phyloP scores from a whole-genome alignment of 2,113 vertebrate genomes.

The Peromyscus maniculatus region DNA sequence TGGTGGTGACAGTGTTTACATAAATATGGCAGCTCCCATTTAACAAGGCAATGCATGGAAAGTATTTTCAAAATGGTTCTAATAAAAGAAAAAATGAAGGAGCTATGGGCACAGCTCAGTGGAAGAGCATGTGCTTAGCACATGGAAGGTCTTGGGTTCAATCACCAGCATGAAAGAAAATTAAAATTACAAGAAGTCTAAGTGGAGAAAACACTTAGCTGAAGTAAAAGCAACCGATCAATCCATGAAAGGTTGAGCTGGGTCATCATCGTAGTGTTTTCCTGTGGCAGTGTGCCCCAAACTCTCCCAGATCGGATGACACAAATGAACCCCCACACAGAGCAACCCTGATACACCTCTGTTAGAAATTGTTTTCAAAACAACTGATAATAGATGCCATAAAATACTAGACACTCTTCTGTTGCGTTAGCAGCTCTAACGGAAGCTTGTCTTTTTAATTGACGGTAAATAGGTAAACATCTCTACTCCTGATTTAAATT shows the following conservation, averaged over 20 bases:
- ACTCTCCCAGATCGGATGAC: slow-evolving; percentile 46
- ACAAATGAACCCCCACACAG: slow-evolving; percentile 63
- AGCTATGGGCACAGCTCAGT: background rate
- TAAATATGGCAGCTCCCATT: slow-evolving; percentile 5
- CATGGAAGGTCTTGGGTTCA: background rate
- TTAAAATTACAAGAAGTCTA: background rate
- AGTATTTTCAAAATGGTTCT: slow-evolving; percentile 59
- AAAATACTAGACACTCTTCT: background rate
- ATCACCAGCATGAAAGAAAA: background rate
- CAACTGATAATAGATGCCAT: background rate
- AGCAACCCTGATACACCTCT: slow-evolving; percentile 18
- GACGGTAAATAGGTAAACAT: background rate
- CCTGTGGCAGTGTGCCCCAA: slow-evolving; percentile 50
- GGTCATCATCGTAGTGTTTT: slow-evolving; percentile 58
- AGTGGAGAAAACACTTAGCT: slow-evolving; percentile 63
- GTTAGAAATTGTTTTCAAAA: slow-evolving; percentile 19
- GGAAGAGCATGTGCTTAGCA: background rate
- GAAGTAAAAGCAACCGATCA: slow-evolving; percentile 73
- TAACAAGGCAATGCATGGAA: slow-evolving; percentile 41
- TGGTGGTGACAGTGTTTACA: background rate
- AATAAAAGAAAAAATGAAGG: background rate
- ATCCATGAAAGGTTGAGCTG: slow-evolving; percentile 56
- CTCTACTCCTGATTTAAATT: slow-evolving; percentile 58
- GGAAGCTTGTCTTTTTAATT: slow-evolving; percentile 43
- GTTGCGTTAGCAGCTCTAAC: background rate